phyloP scores from a whole-genome alignment of 2,797 vertebrate genomes.

The Meda fulgida region DNA sequence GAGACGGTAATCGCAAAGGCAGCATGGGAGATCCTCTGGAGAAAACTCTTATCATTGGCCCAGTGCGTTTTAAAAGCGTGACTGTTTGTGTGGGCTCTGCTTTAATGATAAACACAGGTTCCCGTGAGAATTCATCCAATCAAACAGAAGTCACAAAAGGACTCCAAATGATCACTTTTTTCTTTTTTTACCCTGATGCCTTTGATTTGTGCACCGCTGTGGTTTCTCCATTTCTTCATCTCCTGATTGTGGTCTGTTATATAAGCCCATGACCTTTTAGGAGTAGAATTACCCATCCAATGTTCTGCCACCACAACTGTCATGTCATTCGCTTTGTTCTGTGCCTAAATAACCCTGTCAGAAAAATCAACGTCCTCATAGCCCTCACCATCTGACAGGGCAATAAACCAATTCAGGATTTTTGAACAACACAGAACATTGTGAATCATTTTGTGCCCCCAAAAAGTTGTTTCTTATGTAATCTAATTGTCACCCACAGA shows the following conservation, averaged over 20 bases:
- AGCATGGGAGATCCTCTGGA: slow-evolving; percentile 46
- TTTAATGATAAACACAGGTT: slow-evolving; percentile 44
- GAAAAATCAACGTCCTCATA: not conserved
- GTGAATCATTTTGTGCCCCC: slow-evolving; percentile 53
- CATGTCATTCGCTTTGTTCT: slow-evolving; percentile 53
- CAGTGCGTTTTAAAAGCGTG: slow-evolving; percentile 25
- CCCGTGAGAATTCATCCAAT: slow-evolving; percentile 24
- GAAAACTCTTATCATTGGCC: slow-evolving; percentile 45
- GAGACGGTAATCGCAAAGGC: slow-evolving; percentile 75
- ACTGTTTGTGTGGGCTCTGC: slow-evolving; percentile 41
- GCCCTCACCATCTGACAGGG: not conserved
- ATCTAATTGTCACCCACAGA: slow-evolving; percentile 45
- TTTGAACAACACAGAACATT: slow-evolving; percentile 24
- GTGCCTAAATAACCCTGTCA: slow-evolving; percentile 21
- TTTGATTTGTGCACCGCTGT: not conserved
- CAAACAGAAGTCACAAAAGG: slow-evolving; percentile 30
- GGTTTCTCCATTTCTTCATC: slow-evolving; percentile 13
- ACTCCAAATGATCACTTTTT: not conserved
- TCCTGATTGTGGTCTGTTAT: slow-evolving; percentile 51
- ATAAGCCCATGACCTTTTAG: slow-evolving; percentile 66
- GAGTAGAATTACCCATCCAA: slow-evolving; percentile 62
- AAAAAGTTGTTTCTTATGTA: slow-evolving; percentile 49
- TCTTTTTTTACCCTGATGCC: not conserved
- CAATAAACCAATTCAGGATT: slow-evolving; percentile 14
- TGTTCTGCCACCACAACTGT: slow-evolving; percentile 55